Evolutionary conservation across 2,797 vertebrate species (phyloP).

Genomic region (Gouania willdenowi): DNA sequence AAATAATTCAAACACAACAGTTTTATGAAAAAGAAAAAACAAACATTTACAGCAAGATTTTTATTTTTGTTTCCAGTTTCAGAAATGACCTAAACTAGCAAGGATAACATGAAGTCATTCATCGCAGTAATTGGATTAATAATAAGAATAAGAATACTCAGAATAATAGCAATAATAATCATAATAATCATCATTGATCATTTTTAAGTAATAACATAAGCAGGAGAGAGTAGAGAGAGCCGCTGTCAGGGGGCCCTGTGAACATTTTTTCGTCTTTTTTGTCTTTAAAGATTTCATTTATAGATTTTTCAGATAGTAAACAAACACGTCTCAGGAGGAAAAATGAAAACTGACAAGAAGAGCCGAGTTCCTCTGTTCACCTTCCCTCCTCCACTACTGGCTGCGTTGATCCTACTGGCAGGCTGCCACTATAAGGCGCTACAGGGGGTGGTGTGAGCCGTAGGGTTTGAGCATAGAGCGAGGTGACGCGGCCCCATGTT

Average conservation of each 20-base stretch:
- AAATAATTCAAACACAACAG: slow-evolving; percentile 99
- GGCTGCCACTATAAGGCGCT: slow-evolving; percentile 89
- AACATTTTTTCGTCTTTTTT: slow-evolving; percentile 88
- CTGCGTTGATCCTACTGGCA: slow-evolving; percentile 82
- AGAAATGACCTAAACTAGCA: slow-evolving; percentile 99
- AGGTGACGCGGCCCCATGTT: slow-evolving; percentile 74
- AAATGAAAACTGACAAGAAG: slow-evolving; percentile 89
- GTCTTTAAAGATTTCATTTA: slow-evolving; percentile 81
- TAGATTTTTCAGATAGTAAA: slow-evolving; percentile 94
- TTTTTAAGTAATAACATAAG: slow-evolving; percentile 90
- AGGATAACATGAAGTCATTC: slow-evolving; percentile 99
- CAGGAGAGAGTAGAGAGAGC: slow-evolving; percentile 85
- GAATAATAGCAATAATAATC: slow-evolving; percentile 84
- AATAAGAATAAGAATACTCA: slow-evolving; percentile 86
- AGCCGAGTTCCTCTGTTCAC: slow-evolving; percentile 94
- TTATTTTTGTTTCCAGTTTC: slow-evolving; percentile 93
- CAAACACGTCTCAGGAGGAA: slow-evolving; percentile 96
- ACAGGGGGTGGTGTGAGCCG: slow-evolving; percentile 82
- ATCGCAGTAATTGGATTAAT: slow-evolving; percentile 90
- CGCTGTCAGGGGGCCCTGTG: slow-evolving; percentile 87
- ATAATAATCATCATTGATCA: slow-evolving; percentile 84
- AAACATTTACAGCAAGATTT: slow-evolving; percentile 98
- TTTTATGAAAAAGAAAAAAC: slow-evolving; percentile 92
- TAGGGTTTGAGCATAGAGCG: slow-evolving; percentile 71
- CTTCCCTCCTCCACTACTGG: slow-evolving; percentile 86